Evolutionary conservation across 2,113 vertebrate genomes (phyloP).

Genomic region (Caloenas nicobarica): DNA sequence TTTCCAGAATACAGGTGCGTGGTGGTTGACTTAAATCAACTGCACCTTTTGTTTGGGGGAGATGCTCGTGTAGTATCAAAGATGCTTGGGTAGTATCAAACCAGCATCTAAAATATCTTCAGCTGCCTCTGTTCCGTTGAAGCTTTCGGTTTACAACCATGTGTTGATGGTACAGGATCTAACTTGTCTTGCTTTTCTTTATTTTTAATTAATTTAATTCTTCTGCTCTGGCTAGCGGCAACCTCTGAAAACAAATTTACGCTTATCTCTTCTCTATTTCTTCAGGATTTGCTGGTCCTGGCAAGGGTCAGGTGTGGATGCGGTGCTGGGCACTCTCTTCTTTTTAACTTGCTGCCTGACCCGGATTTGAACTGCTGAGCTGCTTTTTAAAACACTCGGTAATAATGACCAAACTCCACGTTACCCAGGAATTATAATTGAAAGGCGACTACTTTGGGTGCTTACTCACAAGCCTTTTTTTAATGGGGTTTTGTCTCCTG

Average conservation of each 20-base stretch:
- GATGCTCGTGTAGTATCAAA: neutral
- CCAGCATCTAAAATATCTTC: neutral
- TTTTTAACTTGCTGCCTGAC: neutral
- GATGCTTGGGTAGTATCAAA: neutral
- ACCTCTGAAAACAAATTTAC: neutral
- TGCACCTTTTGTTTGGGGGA: neutral
- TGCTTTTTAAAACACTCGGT: neutral
- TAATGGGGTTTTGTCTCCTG: neutral
- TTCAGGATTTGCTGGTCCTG: neutral
- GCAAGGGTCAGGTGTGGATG: too few relatives aligned
- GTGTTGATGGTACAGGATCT: neutral
- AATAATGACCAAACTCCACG: neutral
- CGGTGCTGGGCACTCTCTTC: neutral
- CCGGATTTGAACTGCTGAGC: neutral
- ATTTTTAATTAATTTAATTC: slow-evolving; percentile 18
- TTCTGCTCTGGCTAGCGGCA: neutral
- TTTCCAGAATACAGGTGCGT: neutral
- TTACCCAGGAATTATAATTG: rapidly evolving
- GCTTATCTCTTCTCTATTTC: neutral
- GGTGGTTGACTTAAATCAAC: neutral
- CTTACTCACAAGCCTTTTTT: neutral
- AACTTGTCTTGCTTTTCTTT: neutral
- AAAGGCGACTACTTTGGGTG: neutral
- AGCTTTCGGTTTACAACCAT: neutral
- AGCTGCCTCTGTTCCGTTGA: neutral